phyloP scores from a whole-genome alignment of 2,113 vertebrate species.

The Stigmatopora argus region DNA sequence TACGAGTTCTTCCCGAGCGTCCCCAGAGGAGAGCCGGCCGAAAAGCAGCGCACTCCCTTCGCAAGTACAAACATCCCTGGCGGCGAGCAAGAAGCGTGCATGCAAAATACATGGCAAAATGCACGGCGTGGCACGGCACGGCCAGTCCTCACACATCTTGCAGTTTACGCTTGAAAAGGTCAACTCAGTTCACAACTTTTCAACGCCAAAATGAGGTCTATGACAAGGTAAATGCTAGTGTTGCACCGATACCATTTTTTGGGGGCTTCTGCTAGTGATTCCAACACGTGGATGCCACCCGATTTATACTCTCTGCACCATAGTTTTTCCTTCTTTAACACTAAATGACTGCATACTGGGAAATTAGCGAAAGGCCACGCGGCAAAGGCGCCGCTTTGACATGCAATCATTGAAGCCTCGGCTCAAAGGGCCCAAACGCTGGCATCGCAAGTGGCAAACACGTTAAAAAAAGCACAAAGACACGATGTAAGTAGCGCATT shows the following conservation, averaged over 20 bases:
- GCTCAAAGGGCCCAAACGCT: no score
- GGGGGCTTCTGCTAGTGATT: no score
- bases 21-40: neutral
- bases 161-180: neutral
- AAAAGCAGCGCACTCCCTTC: neutral
- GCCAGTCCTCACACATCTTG: neutral
- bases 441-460: no score
- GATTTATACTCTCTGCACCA: no score
- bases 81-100: slow-evolving; percentile 11
- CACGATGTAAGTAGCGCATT: neutral
- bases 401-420: no score
- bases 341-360: no score
- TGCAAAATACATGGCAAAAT: slow-evolving; percentile 43
- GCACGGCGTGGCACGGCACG: slow-evolving; percentile 21
- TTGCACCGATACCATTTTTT: no score
- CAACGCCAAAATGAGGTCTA: slow-evolving; percentile 1
- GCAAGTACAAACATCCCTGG: neutral
- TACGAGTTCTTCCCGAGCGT: neutral
- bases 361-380: no score
- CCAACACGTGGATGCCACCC: no score
- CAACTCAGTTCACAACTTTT: neutral
- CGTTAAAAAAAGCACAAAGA: no score
- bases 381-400: no score
- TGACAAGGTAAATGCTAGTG: neutral
- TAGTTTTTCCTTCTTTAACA: no score